Conservation (phyloP, 2,888 invertebrate species). For the Alviniconcha strummeri region DNA sequence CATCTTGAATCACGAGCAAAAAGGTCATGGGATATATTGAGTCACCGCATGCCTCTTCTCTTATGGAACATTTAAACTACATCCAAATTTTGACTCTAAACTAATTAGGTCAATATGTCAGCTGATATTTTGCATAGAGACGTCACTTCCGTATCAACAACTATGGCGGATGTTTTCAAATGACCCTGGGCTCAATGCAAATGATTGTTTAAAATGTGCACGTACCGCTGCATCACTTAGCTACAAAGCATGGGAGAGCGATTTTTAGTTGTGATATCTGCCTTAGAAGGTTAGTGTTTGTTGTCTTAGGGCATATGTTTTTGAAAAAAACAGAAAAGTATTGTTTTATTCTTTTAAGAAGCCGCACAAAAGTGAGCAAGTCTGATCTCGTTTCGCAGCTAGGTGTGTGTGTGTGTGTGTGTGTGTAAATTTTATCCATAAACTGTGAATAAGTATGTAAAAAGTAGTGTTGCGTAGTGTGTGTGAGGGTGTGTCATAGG, state of each 20-base stretch:
- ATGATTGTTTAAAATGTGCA: constrained; percentile 7
- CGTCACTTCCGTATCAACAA: constrained; percentile 56
- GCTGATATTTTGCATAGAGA: constrained; percentile 43
- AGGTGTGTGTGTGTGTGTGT: constrained; percentile 18
- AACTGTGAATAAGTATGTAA: no score
- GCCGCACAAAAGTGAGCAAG: constrained; percentile 37
- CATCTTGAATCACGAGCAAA: neutral
- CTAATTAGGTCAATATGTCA: constrained; percentile 38
- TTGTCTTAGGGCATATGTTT: no score
- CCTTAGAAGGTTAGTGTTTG: constrained; percentile 64
- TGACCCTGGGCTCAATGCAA: constrained; percentile 10
- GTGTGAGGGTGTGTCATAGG: no score
- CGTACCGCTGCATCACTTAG: neutral
- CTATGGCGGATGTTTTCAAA: constrained; percentile 68
- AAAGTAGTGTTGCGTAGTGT: no score
- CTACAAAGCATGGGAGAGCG: constrained; percentile 60
- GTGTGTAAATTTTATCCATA: no score
- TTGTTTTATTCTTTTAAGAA: neutral
- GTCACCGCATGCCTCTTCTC: neutral
- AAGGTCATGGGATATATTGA: neutral
- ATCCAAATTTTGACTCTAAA: neutral
- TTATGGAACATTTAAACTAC: neutral
- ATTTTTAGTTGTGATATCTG: constrained; percentile 69
- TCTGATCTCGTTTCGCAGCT: constrained; percentile 46
- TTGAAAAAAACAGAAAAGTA: neutral